These are phyloP conservation scores for Sweltsa coloradensis DNA, from an alignment of 1,140 invertebrate species.

Conservation along the genomic window DNA sequence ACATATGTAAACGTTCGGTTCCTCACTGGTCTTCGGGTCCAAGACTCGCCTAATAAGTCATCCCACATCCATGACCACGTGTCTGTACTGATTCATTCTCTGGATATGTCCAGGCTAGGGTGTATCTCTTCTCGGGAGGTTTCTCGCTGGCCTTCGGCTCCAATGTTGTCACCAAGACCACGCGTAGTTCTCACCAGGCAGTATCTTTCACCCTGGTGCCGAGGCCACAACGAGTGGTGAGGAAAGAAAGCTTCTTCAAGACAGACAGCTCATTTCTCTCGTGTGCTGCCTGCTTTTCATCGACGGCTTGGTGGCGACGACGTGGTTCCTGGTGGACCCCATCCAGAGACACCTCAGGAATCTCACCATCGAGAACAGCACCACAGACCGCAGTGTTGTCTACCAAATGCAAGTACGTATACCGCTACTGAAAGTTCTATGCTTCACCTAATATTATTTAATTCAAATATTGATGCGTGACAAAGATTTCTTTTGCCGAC, in stretches of 20 bases:
- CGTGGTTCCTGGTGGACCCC: slow-evolving; percentile 72
- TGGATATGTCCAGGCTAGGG: slow-evolving; percentile 65
- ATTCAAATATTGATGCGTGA: no score
- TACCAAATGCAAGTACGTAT: slow-evolving; percentile 69
- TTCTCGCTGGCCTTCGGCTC: slow-evolving; percentile 80
- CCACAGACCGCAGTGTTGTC: slow-evolving; percentile 61
- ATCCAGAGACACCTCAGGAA: slow-evolving; percentile 74
- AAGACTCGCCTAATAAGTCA: no score
- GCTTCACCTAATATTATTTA: no score
- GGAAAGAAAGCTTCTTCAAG: slow-evolving; percentile 63
- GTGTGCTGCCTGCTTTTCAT: slow-evolving; percentile 65
- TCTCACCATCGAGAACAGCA: slow-evolving; percentile 65
- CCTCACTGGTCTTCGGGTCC: no score
- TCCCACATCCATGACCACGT: no score
- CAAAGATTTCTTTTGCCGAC: no score
- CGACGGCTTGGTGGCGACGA: slow-evolving; percentile 62
- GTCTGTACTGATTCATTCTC: no score
- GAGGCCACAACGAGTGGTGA: no score
- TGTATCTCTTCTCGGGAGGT: slow-evolving; percentile 74
- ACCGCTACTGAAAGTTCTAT: no score
- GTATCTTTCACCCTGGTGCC: no score
- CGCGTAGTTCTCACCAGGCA: slow-evolving; percentile 39
- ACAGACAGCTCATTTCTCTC: slow-evolving; percentile 67
- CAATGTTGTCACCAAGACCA: slow-evolving; percentile 82
- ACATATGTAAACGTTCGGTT: no score